phyloP scores from a whole-genome alignment of 2,888 invertebrate species.

The Xanthorhoe designata region DNA sequence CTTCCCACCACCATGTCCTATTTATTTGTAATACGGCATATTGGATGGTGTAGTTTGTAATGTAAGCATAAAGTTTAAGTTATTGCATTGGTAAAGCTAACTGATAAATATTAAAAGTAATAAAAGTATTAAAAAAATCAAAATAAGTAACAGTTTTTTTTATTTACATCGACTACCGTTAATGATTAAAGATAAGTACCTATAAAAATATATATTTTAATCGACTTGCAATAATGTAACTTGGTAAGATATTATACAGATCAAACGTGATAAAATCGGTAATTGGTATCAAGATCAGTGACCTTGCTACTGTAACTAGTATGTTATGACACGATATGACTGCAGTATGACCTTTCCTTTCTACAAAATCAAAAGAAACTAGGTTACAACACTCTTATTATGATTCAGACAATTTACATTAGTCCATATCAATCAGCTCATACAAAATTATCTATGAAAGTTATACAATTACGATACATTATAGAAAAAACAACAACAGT shows the following conservation, averaged over 20 bases:
- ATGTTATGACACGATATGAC: conserved; percentile 29
- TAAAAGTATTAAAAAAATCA: background rate
- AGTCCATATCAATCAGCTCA: too few species aligned
- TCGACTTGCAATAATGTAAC: too few species aligned
- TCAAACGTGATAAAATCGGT: conserved; percentile 28
- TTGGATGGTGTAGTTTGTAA: conserved; percentile 24
- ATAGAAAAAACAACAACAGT: background rate
- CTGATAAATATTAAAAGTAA: background rate
- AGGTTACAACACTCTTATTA: conserved; percentile 21
- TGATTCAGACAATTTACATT: too few species aligned
- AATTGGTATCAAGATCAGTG: conserved; percentile 39
- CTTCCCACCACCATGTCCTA: conserved; percentile 40
- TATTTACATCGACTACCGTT: background rate
- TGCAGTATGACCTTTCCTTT: conserved; percentile 40
- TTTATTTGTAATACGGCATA: conserved; percentile 50
- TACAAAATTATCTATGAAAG: background rate
- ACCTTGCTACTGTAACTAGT: conserved; percentile 39
- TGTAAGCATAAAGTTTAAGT: conserved; percentile 15
- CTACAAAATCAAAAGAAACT: conserved; percentile 33
- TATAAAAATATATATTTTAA: too few species aligned
- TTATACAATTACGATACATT: background rate
- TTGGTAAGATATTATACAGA: conserved; percentile 2
- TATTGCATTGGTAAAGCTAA: conserved; percentile 1
- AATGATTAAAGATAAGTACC: too few species aligned
- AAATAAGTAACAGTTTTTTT: background rate